Percentiles rank a stretch among this genome's conserved stretches.
These are phyloP conservation scores for Orchesella flavescens DNA, from an alignment of 2,888 invertebrate genomes.

Conservation along the genomic window DNA sequence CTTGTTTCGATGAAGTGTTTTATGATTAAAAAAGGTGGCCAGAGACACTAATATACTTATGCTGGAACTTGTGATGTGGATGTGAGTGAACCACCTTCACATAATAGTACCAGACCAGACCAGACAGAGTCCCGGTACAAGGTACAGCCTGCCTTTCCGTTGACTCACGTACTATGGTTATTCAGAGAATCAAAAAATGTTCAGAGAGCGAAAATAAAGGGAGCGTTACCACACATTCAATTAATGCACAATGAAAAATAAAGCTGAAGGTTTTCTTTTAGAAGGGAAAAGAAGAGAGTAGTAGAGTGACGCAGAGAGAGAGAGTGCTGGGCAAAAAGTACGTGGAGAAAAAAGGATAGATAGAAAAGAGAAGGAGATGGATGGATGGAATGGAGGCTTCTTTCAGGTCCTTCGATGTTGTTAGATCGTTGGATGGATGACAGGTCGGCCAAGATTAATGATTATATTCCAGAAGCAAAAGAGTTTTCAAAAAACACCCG, in stretches of 20 bases:
- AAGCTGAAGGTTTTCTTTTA: not conserved
- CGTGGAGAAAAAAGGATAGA: slow-evolving; percentile 16
- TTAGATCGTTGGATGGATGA: slow-evolving; percentile 68
- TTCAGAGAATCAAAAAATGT: no score
- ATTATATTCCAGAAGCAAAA: slow-evolving; percentile 60
- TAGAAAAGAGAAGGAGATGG: slow-evolving; percentile 45
- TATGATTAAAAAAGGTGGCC: slow-evolving; percentile 8
- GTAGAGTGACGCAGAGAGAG: slow-evolving; percentile 18
- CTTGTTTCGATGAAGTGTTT: no score
- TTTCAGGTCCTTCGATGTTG: slow-evolving; percentile 57
- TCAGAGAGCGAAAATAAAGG: not conserved
- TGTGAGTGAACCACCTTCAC: not conserved
- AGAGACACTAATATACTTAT: no score
- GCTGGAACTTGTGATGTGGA: no score
- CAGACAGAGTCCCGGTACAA: slow-evolving; percentile 4
- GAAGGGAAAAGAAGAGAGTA: not conserved
- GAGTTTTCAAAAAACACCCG: slow-evolving; percentile 63
- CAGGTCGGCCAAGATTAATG: slow-evolving; percentile 71
- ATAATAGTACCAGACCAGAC: not conserved
- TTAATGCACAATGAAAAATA: slow-evolving; percentile 5
- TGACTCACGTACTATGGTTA: not conserved
- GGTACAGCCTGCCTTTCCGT: not conserved
- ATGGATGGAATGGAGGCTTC: slow-evolving; percentile 50
- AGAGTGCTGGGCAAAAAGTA: not conserved
- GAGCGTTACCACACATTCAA: no score